Evolutionary conservation across 2,797 vertebrate genomes (phyloP), one percentile per base, ranked within the genome.

Genomic region (Sciurus vulgaris): DNA sequence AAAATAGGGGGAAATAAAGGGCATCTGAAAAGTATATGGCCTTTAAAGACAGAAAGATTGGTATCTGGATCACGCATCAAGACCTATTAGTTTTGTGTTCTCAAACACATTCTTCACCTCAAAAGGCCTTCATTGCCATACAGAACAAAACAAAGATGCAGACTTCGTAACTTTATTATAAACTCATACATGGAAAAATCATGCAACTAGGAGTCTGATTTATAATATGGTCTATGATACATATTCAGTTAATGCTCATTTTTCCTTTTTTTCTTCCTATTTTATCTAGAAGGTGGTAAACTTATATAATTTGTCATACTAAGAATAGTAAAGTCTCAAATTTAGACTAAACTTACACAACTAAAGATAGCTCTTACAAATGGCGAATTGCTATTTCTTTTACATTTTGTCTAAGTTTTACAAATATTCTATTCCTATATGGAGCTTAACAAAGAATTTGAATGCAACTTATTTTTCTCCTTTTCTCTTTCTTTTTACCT

Each of bases 281-380:
- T 87, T 94, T 44, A 84, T 83, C 22, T 72, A n/a, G 30, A 90
- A 70, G 0, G n/a, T 24, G 69, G 17, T 2, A 86, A 87, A 20
- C 28, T 89, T 92, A 56, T 26, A 18, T 38, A 87, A 67, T 30
- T 87, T 69, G 67, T 26, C 14, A 47, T 33, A n/a, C 5, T 70
- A 88, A 85, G 38, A 88, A 67, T 11, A 88, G 6, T 12, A 96
- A 89, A 94, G 28, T 7, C 35, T 77, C 72, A 77, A 93, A 51
- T 85, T 85, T 77, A 84, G 51, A 67, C 51, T 67, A 90, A 81
- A 90, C 9, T 18, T 35, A 63, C 17, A 51, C 33, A 86, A 44
- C 17, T 33, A 83, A 90, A 74, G 1, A 51, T 35, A 72, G 8
- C 8, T 84, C 38, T 91, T 86, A 74, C 4, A 38, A 79, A 78